phyloP scores from a whole-genome alignment of 2,888 invertebrate species.

The Teinopalpus imperialis region DNA sequence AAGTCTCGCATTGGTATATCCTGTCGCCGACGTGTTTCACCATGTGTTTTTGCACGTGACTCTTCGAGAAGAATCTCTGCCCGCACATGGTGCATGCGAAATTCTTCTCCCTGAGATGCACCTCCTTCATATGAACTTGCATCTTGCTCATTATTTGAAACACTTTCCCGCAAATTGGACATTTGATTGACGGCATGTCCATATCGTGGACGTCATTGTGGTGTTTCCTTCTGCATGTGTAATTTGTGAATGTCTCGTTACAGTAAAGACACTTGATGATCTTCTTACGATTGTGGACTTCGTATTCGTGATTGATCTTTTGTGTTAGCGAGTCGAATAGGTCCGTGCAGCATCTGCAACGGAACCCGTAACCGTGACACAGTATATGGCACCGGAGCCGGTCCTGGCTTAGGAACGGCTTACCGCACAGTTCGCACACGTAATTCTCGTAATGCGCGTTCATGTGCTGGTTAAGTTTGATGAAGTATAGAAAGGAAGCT shows the following conservation, averaged over 20 bases:
- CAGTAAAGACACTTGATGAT: constrained; percentile 58
- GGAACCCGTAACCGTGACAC: constrained; percentile 53
- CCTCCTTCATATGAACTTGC: constrained; percentile 62
- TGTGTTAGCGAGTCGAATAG: constrained; percentile 54
- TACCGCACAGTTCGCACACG: constrained; percentile 67
- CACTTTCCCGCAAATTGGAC: constrained; percentile 56
- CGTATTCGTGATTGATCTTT: constrained; percentile 50
- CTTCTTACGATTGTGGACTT: constrained; percentile 51
- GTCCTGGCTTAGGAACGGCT: constrained; percentile 61
- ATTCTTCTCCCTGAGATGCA: constrained; percentile 70
- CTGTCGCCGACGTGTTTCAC: constrained; percentile 72
- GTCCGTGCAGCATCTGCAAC: constrained; percentile 52
- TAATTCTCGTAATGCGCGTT: constrained; percentile 63
- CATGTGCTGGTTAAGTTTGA: constrained; percentile 72
- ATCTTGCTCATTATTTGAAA: constrained; percentile 62
- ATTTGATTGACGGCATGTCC: constrained; percentile 47
- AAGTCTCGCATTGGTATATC: constrained; percentile 68
- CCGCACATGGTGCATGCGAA: constrained; percentile 73
- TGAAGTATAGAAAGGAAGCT: constrained; percentile 59
- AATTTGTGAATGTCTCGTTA: constrained; percentile 54
- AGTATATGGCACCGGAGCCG: constrained; percentile 56
- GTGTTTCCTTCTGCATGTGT: constrained; percentile 53
- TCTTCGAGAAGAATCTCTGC: constrained; percentile 73
- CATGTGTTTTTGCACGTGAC: constrained; percentile 77
- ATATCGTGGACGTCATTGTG: constrained; percentile 50